Conservation (phyloP, 2,888 invertebrate genomes). For the Drosophila nigritarsus region DNA sequence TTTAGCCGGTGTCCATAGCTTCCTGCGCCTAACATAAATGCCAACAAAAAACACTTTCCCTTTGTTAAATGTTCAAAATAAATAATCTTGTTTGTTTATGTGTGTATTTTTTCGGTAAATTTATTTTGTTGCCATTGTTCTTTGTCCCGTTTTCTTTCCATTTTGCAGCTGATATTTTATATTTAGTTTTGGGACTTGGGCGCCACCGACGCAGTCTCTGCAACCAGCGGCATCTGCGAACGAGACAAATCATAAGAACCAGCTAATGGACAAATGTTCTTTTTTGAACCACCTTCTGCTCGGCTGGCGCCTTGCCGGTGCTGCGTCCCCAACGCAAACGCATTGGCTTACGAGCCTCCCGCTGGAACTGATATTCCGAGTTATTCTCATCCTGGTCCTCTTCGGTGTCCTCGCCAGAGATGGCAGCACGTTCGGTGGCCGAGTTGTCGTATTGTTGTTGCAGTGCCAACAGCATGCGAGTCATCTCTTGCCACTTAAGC, state of each 20-base stretch:
- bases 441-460: conserved; percentile 63
- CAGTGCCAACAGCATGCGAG: conserved; percentile 73
- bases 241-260: not conserved
- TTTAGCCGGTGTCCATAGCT: conserved; percentile 49
- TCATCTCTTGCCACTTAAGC: conserved; percentile 68
- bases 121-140: conserved; percentile 33
- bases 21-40: conserved; percentile 46
- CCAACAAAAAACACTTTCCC: conserved; percentile 47
- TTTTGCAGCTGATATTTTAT: not conserved
- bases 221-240: conserved; percentile 27
- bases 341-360: conserved; percentile 82
- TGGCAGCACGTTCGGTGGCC: conserved; percentile 32
- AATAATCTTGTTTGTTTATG: conserved; percentile 26
- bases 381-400: conserved; percentile 52
- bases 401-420: conserved; percentile 23
- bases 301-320: conserved; percentile 71
- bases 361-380: conserved; percentile 72
- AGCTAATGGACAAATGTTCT: not conserved
- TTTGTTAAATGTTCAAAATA: conserved; percentile 32
- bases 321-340: conserved; percentile 84
- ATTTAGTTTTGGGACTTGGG: conserved; percentile 63
- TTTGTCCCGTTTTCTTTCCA: conserved; percentile 25
- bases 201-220: conserved; percentile 43
- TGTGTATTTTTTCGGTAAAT: conserved; percentile 21
- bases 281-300: conserved; percentile 52